Evolutionary conservation across 2,797 vertebrate genomes (phyloP).

Genomic region (Megalops cyprinoides): DNA sequence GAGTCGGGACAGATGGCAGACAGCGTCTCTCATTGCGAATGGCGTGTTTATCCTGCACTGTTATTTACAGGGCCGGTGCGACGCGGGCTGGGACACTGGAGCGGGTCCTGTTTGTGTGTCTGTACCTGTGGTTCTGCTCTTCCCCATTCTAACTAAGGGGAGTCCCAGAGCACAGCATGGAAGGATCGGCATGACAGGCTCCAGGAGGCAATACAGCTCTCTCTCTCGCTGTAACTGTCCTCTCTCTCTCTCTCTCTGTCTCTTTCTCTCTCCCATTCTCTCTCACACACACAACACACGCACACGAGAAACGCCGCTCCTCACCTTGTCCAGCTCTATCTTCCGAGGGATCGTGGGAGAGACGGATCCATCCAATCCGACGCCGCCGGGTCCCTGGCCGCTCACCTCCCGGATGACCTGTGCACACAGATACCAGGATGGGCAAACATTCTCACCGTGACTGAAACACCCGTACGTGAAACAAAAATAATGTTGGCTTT

Average conservation of each 20-base stretch:
- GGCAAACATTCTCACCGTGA: background rate
- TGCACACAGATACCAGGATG: too few species aligned
- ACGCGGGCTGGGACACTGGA: background rate
- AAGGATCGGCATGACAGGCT: too few species aligned
- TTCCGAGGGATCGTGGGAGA: slow-evolving; percentile 71
- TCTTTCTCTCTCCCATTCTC: too few species aligned
- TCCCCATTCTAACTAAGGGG: background rate
- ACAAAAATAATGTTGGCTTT: too few species aligned
- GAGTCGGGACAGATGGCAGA: slow-evolving; percentile 4
- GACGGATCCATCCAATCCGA: slow-evolving; percentile 57
- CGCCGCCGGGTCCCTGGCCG: slow-evolving; percentile 45
- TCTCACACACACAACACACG: background rate
- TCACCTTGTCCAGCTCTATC: slow-evolving; percentile 74
- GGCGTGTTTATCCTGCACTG: background rate
- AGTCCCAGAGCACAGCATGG: background rate
- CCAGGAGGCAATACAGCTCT: too few species aligned
- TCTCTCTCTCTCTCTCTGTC: background rate
- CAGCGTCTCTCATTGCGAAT: background rate
- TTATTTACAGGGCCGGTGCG: slow-evolving; percentile 9
- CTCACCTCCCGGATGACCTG: slow-evolving; percentile 83
- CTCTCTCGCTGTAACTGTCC: background rate
- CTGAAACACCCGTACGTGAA: background rate
- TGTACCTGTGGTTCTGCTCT: background rate
- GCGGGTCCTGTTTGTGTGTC: background rate
- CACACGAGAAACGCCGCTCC: too few species aligned